Conservation (phyloP, 2,797 vertebrate genomes). For the Gadopsis marmoratus region DNA sequence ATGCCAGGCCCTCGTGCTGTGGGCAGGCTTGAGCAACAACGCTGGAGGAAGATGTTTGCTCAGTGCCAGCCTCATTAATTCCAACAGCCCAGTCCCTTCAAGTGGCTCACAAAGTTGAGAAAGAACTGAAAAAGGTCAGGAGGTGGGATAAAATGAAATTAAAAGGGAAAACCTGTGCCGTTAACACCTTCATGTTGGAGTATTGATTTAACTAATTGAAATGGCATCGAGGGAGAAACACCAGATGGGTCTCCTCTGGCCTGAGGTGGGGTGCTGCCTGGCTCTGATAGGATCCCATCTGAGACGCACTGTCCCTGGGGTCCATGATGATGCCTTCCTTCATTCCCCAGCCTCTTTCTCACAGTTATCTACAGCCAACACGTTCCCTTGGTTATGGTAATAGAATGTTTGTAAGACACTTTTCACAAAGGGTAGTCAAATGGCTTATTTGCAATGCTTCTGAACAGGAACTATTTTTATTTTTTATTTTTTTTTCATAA, state of each 20-base stretch:
- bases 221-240: conserved; percentile 79
- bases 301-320: conserved; percentile 72
- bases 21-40: conserved; percentile 60
- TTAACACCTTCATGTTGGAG: conserved; percentile 64
- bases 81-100: conserved; percentile 66
- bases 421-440: conserved; percentile 30
- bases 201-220: conserved; percentile 88
- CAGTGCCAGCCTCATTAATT: conserved; percentile 83
- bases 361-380: conserved; percentile 70
- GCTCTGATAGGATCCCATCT: conserved; percentile 79
- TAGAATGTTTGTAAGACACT: conserved; percentile 47
- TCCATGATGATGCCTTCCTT: conserved; percentile 67
- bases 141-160: conserved; percentile 82
- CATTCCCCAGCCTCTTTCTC: conserved; percentile 55
- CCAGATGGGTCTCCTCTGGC: conserved; percentile 81
- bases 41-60: conserved; percentile 80
- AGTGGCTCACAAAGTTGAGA: conserved; percentile 72
- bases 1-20: conserved; percentile 73
- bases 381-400: conserved; percentile 58
- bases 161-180: conserved; percentile 73
- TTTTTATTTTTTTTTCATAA: conserved; percentile 2
- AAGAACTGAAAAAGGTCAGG: conserved; percentile 78
- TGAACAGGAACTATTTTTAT: neutral
- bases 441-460: conserved; percentile 14
- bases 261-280: conserved; percentile 76